Percentiles rank a stretch among this genome's conserved stretches.
phyloP scores from a whole-genome alignment of 2,888 invertebrate species.

The Hipparchia semele region DNA sequence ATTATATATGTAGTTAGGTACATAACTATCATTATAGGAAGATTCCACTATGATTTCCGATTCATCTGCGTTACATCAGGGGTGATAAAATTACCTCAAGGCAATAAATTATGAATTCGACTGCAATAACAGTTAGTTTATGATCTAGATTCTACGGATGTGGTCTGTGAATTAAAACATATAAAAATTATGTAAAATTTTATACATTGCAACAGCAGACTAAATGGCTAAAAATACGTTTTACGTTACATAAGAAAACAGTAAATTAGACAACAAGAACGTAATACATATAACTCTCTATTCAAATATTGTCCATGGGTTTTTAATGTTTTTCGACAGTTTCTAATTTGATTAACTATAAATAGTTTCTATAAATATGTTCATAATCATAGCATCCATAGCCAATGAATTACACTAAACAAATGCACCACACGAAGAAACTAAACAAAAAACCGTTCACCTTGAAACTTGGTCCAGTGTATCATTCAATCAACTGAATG shows the following conservation, averaged over 20 bases:
- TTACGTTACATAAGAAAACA: too few relatives aligned
- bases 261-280: too few relatives aligned
- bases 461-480: conserved; percentile 19
- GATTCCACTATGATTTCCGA: conserved; percentile 3
- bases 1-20: too few relatives aligned
- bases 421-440: not conserved
- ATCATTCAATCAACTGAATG: conserved; percentile 23
- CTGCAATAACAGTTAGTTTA: not conserved
- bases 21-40: not conserved
- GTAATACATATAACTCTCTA: too few relatives aligned
- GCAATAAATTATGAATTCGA: not conserved
- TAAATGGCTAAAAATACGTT: too few relatives aligned
- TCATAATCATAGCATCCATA: not conserved
- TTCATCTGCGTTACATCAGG: not conserved
- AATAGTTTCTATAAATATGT: too few relatives aligned
- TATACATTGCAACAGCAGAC: too few relatives aligned
- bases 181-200: not conserved
- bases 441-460: conserved; percentile 11
- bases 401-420: not conserved
- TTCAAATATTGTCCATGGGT: too few relatives aligned
- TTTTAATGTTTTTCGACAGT: too few relatives aligned
- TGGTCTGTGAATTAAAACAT: not conserved
- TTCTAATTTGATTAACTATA: too few relatives aligned
- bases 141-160: not conserved
- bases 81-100: not conserved